Evolutionary conservation across 1,140 invertebrate species (phyloP), one percentile per base, ranked within the genome.

Genomic region (Tenebrio molitor): DNA sequence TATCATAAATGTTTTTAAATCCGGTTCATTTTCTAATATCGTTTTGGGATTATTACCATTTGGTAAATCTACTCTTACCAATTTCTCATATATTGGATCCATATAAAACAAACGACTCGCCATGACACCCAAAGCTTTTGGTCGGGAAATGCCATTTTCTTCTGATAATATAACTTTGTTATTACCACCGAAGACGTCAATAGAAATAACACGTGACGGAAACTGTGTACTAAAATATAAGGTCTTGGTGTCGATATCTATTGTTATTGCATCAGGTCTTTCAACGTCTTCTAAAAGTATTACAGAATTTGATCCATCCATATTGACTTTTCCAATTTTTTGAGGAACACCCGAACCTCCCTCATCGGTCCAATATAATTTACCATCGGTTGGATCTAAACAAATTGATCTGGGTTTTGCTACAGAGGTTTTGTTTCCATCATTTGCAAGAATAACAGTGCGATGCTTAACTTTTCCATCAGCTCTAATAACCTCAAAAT

Each of bases 361-460:
- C 74, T 95, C 93, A 81, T 99, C 98, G 1, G 97, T 89, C 97
- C 97, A 99, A 84, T 96, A 98, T 4, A 98, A 83, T 85, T 92
- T 92, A 39, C 92, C 98, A 77, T 95, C 92, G 1, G 89, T 88
- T 0, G 97, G 97, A 86, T 99, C 96, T 0, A 99, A 84, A 68
- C 91, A 94, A 46, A 99, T 90, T 0, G 93, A 89, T 76, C 91
- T 93, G 0, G 97, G 97, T 78, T 91, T 91, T 0, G 95, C 93
- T 6, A 99, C 95, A 0, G 95, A 96, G 0, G 88, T 90, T 53
- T 87, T 89, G 65, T 91, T 95, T 0, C 97, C 97, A 79, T 96
- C 92, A 81, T 99, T 99, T 0, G 93, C 92, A 14, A 99, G 83
- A 16, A 99, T 90, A 1, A 98, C 91, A 17, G 92, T 90, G n/a